These are phyloP conservation scores for Pogonophryne albipinna DNA, from an alignment of 2,797 vertebrate species.

Conservation along the genomic window DNA sequence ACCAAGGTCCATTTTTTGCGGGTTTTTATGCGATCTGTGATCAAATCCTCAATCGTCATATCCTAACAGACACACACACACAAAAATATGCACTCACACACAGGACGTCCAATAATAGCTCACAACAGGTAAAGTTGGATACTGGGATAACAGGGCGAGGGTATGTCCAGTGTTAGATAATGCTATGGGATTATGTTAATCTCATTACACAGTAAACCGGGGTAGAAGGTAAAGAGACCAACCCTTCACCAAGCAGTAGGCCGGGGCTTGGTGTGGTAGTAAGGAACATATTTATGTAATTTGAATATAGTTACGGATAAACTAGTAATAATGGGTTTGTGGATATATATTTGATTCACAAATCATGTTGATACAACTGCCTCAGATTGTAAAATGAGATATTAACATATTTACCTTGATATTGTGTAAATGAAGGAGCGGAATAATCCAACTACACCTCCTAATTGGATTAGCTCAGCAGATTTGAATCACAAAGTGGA, in stretches of 20 bases:
- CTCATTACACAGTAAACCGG: constrained; percentile 60
- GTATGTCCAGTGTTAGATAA: constrained; percentile 50
- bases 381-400: not conserved
- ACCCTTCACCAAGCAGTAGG: not conserved
- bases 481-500: constrained; percentile 5
- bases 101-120: constrained; percentile 11
- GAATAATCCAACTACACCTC: not conserved
- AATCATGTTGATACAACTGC: not conserved
- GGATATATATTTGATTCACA: not conserved
- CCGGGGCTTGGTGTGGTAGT: no score
- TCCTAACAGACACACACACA: not conserved
- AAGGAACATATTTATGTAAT: not conserved
- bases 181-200: constrained; percentile 66
- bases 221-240: constrained; percentile 32
- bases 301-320: not conserved
- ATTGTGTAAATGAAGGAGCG: constrained; percentile 1
- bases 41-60: no score
- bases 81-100: not conserved
- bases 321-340: not conserved
- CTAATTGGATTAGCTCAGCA: constrained; percentile 15
- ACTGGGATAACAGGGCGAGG: constrained; percentile 9
- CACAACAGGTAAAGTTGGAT: constrained; percentile 18
- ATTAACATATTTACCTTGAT: not conserved
- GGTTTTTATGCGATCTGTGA: no score
- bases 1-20: no score